Evolutionary conservation across 2,797 vertebrate genomes (phyloP).

Genomic region (Sylvilagus floridanus): DNA sequence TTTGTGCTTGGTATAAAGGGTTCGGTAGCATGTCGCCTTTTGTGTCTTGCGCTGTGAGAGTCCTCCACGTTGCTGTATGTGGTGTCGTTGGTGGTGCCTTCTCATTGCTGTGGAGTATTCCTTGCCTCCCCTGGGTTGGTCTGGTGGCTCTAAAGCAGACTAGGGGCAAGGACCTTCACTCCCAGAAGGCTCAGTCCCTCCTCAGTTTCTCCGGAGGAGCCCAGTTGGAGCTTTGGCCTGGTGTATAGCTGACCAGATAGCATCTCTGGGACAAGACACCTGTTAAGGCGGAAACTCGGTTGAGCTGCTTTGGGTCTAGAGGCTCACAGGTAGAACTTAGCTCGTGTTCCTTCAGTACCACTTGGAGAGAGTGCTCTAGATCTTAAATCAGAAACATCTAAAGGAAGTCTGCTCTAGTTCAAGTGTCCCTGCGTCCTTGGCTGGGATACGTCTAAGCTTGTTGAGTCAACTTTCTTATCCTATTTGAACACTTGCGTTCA

Average conservation of each 20-base stretch:
- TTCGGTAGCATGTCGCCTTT: background rate
- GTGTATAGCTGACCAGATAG: background rate
- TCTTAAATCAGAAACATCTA: background rate
- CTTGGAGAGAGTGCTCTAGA: conserved; percentile 2
- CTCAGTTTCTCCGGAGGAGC: conserved; percentile 37
- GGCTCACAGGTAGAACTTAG: background rate
- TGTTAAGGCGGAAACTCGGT: background rate
- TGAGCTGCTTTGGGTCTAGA: background rate
- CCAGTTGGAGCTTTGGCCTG: background rate
- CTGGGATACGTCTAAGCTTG: background rate
- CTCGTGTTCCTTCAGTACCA: background rate
- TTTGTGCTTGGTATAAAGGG: background rate
- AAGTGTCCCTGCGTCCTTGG: background rate
- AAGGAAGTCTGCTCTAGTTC: background rate
- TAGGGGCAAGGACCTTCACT: background rate
- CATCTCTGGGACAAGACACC: background rate
- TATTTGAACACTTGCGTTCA: background rate
- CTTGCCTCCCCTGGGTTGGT: background rate
- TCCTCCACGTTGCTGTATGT: background rate
- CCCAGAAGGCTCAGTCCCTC: background rate
- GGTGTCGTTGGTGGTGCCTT: background rate
- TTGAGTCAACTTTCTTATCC: background rate
- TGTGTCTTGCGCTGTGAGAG: background rate
- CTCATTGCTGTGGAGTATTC: background rate
- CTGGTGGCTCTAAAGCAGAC: background rate